Conservation (phyloP, 2,113 vertebrate species). For the Marmota flaviventris region DNA sequence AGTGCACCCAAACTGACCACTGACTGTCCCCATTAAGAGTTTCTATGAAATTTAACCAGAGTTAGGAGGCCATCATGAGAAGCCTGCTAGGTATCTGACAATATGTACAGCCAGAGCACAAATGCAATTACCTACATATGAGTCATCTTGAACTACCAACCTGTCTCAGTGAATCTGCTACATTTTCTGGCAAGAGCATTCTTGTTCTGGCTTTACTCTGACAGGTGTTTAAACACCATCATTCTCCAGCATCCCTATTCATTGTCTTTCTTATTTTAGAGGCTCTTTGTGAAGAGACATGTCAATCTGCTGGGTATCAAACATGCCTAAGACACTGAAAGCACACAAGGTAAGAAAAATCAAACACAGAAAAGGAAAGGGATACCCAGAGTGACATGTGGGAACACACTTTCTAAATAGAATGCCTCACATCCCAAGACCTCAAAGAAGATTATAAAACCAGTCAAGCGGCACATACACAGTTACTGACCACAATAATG, state of each 20-base stretch:
- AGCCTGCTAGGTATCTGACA: background rate
- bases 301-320: slow-evolving; percentile 34
- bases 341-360: slow-evolving; percentile 5
- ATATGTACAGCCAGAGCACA: background rate
- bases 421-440: background rate
- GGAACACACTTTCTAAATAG: slow-evolving; percentile 31
- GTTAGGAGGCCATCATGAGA: background rate
- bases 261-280: slow-evolving; percentile 66
- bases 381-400: background rate
- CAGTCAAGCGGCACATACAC: background rate
- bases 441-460: slow-evolving; percentile 18
- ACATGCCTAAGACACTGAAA: slow-evolving; percentile 58
- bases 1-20: background rate
- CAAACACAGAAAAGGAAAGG: slow-evolving; percentile 16
- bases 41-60: background rate
- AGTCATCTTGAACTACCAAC: slow-evolving; percentile 32
- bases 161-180: background rate
- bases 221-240: slow-evolving; percentile 68
- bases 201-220: slow-evolving; percentile 60
- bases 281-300: slow-evolving; percentile 53
- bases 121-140: background rate
- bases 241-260: slow-evolving; percentile 52
- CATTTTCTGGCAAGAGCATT: slow-evolving; percentile 42
- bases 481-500: background rate
- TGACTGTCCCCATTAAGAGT: background rate